A percentile compares a stretch with the other conserved stretches of the same genome.
Evolutionary conservation across 2,888 invertebrate genomes (phyloP).

Genomic region (Hypsopygia costalis): DNA sequence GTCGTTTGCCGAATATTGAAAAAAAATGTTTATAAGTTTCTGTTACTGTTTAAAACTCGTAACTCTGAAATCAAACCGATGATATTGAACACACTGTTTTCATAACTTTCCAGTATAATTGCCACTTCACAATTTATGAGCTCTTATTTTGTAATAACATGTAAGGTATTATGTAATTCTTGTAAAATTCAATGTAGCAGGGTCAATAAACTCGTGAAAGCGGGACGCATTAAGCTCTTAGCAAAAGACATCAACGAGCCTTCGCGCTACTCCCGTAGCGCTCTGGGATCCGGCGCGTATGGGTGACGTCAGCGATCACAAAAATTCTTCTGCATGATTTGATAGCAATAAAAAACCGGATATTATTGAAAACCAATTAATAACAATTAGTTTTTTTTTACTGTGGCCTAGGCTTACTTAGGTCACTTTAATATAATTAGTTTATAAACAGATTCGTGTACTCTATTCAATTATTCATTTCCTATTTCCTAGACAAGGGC

Average conservation of each 20-base stretch:
- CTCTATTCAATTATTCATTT: too few species aligned
- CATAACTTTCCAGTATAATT: neutral
- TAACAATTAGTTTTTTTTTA: neutral
- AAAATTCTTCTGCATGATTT: constrained; percentile 2
- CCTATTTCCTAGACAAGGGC: too few species aligned
- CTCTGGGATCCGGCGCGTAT: constrained; percentile 17
- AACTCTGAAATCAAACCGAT: neutral
- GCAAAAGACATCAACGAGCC: constrained; percentile 75
- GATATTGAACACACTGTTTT: neutral
- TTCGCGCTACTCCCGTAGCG: constrained; percentile 32
- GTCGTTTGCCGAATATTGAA: constrained; percentile 13
- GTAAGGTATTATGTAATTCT: constrained; percentile 11
- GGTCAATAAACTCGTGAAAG: constrained; percentile 63
- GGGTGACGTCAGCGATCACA: constrained; percentile 28
- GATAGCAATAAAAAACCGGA: neutral
- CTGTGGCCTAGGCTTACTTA: neutral
- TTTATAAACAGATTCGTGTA: neutral
- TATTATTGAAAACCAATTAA: neutral
- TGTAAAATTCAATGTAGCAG: constrained; percentile 21
- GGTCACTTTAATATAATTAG: neutral
- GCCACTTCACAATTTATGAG: neutral
- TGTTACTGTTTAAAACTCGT: neutral
- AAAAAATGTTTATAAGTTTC: constrained; percentile 11
- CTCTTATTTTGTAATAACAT: neutral
- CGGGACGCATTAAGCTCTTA: constrained; percentile 50